Evolutionary conservation across 2,113 vertebrate genomes (phyloP), one percentile per base, ranked within the genome.

Genomic region (Callipepla californica): DNA sequence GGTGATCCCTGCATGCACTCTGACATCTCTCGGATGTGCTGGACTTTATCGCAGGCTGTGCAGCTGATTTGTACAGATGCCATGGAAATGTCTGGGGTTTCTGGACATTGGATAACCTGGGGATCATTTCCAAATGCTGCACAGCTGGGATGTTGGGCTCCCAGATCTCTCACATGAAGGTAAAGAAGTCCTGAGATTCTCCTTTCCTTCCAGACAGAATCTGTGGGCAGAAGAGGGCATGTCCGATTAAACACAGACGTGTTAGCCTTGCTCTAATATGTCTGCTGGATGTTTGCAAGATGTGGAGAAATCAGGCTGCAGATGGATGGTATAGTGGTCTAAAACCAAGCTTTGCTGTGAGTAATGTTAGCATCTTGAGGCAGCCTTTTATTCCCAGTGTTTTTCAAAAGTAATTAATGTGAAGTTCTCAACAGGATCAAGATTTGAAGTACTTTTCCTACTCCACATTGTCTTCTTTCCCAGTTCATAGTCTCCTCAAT

Each of bases 261-360:
- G 80, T 91, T 91, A 65, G 66, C 62, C 40, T 55, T 75, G 57
- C 66, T 91, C 57, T 89, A 28, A 75, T 92, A 57, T 95, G 83
- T 86, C 75, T 90, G 80, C 61, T 95, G 84, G 21, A 44, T 89
- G 86, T 78, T 69, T 93, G 91, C 73, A 92, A 89, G 80, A 90
- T 81, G 84, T 53, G 89, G 76, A 69, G 81, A 87, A 83, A 88
- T 94, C 68, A 89, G 65, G 93, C 68, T 80, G 89, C 70, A 78
- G 73, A 87, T 72, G 78, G 93, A 75, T 79, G 47, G 32, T 91
- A 51, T 74, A 74, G 69, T 78, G 86, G 86, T 65, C 51, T 78
- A 59, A 94, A 95, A 59, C 86, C 87, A 91, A 80, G 47, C 38
- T 85, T 86, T 67, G 36, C 80, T 78, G 38, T 92, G 93, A 89